A percentile compares a stretch with the other conserved stretches of the same genome.
phyloP scores from a whole-genome alignment of 53 echinoderm and acorn worm genomes.

The Arbacia lixula region DNA sequence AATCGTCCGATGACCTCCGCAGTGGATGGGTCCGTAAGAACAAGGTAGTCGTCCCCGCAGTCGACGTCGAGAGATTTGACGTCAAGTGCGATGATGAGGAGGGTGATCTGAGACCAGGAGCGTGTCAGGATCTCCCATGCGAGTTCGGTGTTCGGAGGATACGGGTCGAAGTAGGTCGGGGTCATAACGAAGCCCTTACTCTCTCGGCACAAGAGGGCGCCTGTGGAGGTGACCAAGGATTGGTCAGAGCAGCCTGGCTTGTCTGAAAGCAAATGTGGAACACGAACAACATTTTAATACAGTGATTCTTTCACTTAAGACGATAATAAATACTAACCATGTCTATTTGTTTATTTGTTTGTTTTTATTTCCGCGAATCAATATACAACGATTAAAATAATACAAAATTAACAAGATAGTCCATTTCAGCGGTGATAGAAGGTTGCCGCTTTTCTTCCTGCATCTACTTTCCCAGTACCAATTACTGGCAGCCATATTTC shows the following conservation, averaged over 20 bases:
- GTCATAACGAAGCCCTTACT: constrained; percentile 1
- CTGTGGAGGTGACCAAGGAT: background rate
- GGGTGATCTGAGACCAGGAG: constrained; percentile 15
- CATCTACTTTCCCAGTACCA: too few relatives aligned
- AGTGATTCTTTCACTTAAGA: background rate
- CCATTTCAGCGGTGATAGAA: too few relatives aligned
- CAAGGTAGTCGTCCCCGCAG: constrained; percentile 24
- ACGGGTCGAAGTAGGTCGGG: constrained; percentile 27
- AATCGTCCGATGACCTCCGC: background rate
- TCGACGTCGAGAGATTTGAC: constrained; percentile 21
- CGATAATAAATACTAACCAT: too few relatives aligned
- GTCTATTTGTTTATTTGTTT: too few relatives aligned
- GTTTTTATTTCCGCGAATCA: too few relatives aligned
- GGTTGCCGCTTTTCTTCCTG: too few relatives aligned
- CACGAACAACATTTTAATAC: background rate
- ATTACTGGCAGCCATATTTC: too few relatives aligned
- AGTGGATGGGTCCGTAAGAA: background rate
- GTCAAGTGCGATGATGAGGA: constrained; percentile 11
- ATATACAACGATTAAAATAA: too few relatives aligned
- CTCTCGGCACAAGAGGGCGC: background rate
- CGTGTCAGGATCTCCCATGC: constrained; percentile 25
- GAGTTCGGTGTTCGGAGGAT: constrained; percentile 5
- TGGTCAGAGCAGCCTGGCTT: constrained; percentile 19
- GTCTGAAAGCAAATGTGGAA: background rate
- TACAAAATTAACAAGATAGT: too few relatives aligned